Evolutionary conservation across 2,797 vertebrate genomes (phyloP), one percentile per base, ranked within the genome.

Genomic region (Sciurus carolinensis): DNA sequence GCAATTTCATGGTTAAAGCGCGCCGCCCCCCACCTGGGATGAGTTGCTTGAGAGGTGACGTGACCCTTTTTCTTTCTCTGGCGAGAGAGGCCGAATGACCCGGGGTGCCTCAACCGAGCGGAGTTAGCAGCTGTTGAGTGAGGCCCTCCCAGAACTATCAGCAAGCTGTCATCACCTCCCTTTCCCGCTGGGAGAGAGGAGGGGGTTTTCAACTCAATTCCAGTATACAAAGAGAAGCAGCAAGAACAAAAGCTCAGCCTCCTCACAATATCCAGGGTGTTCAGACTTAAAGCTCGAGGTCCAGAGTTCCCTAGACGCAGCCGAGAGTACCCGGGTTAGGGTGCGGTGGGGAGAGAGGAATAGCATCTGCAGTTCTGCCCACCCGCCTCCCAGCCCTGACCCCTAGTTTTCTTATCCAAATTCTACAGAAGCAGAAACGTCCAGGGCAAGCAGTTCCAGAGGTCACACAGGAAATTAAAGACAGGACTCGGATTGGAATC

Each of bases 151-250:
- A 52, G 81, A 92, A 54, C 87, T 22, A 36, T 54, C 80, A 22
- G 62, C 95, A 89, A 90, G 80, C 95, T 97, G 95, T 93, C 97
- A 52, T 54, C 90, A 62, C 84, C 92, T 94, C 83, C 42, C 79
- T 83, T 80, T 79, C 87, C 95, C 28, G 15, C 89, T 33, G 76
- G 4, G 71, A 71, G 20, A 0, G 26, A 54, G 67, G 47, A 73
- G 47, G 39, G 76, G 84, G 20, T 39, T 85, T 92, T 80, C 86
- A 90, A 28, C n/a, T 88, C 80, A 71, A 2, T 84, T 87, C 79
- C 77, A 33, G n/a, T 7, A 44, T 86, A 83, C 92, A 87, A 81
- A 83, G 91, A 85, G 77, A 91, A 82, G 36, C 22, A 17, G 4
- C 28, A 3, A 54, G 87, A 97, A 97, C 95, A 96, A 93, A 97